These are phyloP conservation scores for Caenorhabditis tropicalis DNA, from an alignment of 1,140 invertebrate species.

Conservation along the genomic window DNA sequence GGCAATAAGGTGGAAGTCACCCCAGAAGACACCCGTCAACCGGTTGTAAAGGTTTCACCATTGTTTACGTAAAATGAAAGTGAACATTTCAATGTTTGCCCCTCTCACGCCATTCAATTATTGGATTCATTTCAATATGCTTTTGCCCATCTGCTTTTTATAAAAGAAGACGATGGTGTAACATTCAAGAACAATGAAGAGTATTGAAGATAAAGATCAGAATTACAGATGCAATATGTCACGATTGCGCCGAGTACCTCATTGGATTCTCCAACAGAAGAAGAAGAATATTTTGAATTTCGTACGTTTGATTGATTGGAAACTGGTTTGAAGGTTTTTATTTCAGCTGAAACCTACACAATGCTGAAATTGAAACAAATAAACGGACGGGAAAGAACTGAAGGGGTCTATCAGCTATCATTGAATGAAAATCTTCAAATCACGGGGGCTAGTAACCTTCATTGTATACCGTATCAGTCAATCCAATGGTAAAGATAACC, in stretches of 20 bases:
- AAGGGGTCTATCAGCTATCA: constrained; percentile 28
- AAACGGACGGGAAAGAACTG: neutral
- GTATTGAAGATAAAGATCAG: neutral
- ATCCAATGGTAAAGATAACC: neutral
- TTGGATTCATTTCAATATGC: neutral
- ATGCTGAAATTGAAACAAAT: constrained; percentile 39
- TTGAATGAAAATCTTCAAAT: constrained; percentile 9
- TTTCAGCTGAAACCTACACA: constrained; percentile 39
- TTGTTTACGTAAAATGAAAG: neutral
- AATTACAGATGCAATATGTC: constrained; percentile 48
- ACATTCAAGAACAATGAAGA: neutral
- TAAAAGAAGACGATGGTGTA: neutral
- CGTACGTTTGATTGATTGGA: neutral
- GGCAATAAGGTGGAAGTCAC: neutral
- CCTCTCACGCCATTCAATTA: neutral
- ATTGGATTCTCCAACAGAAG: constrained; percentile 35
- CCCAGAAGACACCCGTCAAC: neutral
- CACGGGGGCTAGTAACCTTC: neutral
- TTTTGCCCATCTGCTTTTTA: neutral
- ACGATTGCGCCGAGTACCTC: constrained; percentile 38
- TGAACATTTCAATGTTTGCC: constrained; percentile 3
- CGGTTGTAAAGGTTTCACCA: constrained; percentile 15
- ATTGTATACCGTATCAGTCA: constrained; percentile 13
- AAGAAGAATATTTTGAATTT: constrained; percentile 38
- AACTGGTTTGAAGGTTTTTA: neutral